Conservation (phyloP, 2,797 vertebrate genomes). For the Eutrigla gurnardus region DNA sequence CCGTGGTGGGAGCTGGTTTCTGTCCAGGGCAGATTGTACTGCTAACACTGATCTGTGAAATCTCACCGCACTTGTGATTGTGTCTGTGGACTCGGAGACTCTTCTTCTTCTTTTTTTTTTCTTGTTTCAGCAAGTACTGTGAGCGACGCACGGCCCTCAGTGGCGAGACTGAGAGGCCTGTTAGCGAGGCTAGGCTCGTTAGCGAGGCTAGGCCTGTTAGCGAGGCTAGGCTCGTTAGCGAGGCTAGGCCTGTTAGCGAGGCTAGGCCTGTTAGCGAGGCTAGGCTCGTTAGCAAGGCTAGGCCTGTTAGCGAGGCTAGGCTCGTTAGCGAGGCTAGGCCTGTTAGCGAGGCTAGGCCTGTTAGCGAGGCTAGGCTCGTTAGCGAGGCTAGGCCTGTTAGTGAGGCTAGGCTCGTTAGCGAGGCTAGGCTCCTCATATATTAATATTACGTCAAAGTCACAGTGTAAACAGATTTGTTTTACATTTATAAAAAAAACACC, state of each 20-base stretch:
- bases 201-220: constrained; percentile 14
- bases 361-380: too few species aligned
- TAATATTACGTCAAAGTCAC: neutral
- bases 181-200: constrained; percentile 1
- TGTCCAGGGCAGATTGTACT: constrained; percentile 54
- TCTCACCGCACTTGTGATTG: constrained; percentile 66
- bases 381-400: too few species aligned
- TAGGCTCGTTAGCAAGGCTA: too few species aligned
- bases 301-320: too few species aligned
- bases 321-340: too few species aligned
- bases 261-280: too few species aligned
- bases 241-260: too few species aligned
- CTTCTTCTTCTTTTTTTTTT: neutral
- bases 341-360: too few species aligned
- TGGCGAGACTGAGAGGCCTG: constrained; percentile 20
- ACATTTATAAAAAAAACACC: neutral
- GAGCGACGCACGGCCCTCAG: constrained; percentile 26
- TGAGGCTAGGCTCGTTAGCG: too few species aligned
- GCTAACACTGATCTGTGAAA: constrained; percentile 57
- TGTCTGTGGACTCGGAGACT: constrained; percentile 33
- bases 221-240: neutral
- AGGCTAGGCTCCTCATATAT: neutral
- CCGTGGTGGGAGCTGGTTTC: constrained; percentile 23
- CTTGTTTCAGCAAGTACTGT: constrained; percentile 47
- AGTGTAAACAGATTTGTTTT: neutral